These are phyloP conservation scores for Spodoptera exigua DNA, from an alignment of 2,888 invertebrate species.

Conservation along the genomic window DNA sequence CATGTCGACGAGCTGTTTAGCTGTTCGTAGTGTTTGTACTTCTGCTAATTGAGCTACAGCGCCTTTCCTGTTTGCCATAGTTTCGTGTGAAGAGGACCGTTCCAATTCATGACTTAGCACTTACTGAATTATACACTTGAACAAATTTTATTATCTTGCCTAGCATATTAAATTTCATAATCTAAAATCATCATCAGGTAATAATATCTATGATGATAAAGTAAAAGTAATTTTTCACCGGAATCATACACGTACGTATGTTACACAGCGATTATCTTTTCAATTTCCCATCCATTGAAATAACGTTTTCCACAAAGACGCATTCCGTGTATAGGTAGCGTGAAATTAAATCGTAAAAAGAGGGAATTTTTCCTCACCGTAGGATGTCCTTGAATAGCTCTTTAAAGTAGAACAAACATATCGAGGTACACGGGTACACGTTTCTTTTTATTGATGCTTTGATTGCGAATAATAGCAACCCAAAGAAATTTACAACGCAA, in stretches of 20 bases:
- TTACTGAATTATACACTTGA: background rate
- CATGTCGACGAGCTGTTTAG: constrained; percentile 56
- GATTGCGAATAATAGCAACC: constrained; percentile 54
- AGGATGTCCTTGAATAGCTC: constrained; percentile 39
- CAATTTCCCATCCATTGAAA: constrained; percentile 41
- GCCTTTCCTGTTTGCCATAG: constrained; percentile 26
- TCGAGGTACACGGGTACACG: constrained; percentile 49
- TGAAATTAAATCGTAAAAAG: constrained; percentile 56
- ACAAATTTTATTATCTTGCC: no score
- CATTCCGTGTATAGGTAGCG: constrained; percentile 43
- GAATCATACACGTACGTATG: background rate
- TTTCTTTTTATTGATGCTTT: constrained; percentile 54
- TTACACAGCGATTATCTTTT: constrained; percentile 14
- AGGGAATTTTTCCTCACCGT: constrained; percentile 39
- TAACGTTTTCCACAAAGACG: constrained; percentile 44
- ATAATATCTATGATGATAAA: no score
- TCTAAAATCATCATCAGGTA: no score
- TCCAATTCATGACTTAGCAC: background rate
- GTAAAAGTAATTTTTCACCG: background rate
- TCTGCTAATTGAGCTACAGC: constrained; percentile 48
- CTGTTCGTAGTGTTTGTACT: constrained; percentile 41
- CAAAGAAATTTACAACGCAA: constrained; percentile 35
- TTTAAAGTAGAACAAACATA: constrained; percentile 52
- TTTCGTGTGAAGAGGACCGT: constrained; percentile 7
- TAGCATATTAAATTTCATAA: no score